Evolutionary conservation across 2,113 vertebrate genomes (phyloP), one percentile per base, ranked within the genome.

Genomic region (Urocolius indicus): DNA sequence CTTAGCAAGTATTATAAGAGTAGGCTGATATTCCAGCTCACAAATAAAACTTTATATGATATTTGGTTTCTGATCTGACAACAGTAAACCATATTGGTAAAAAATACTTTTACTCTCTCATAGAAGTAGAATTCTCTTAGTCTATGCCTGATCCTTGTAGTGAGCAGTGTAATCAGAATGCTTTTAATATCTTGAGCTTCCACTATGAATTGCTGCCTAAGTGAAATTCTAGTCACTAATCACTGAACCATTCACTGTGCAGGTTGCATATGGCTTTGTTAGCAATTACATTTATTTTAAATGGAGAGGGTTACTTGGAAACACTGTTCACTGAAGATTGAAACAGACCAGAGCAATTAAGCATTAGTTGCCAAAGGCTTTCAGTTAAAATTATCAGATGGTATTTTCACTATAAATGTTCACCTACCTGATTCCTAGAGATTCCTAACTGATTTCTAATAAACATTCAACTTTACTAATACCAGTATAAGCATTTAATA

Each of bases 241-340:
- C 93, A 94, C 67, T 59, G 81, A 97, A 92, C 73, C 79, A 95
- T 96, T 94, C 66, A 96, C n/a, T 88, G 59, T 67, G 30, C 63
- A 78, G 65, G 77, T 69, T 86, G 55, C 88, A 57, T 93, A 96
- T 84, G 85, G 57, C 82, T 96, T 93, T 89, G 62, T 88, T 93
- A 97, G 88, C 93, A 95, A 97, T 95, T 95, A 91, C 73, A 54
- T 72, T 94, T 92, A 61, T 94, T 96, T 93, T 86, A 86, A 95
- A 87, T 75, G 29, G 69, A 78, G 67, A 92, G 41, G 97, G 91
- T 92, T 75, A 90, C 79, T 74, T 62, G 41, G 89, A 96, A 97
- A 55, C 36, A 48, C 48, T 61, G 29, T 84, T 92, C 63, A 85
- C 63, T 67, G 88, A 93, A 97, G 84, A 95, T 77, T 96, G 79